Conservation (phyloP, 2,113 vertebrate species). For the Solea senegalensis region DNA sequence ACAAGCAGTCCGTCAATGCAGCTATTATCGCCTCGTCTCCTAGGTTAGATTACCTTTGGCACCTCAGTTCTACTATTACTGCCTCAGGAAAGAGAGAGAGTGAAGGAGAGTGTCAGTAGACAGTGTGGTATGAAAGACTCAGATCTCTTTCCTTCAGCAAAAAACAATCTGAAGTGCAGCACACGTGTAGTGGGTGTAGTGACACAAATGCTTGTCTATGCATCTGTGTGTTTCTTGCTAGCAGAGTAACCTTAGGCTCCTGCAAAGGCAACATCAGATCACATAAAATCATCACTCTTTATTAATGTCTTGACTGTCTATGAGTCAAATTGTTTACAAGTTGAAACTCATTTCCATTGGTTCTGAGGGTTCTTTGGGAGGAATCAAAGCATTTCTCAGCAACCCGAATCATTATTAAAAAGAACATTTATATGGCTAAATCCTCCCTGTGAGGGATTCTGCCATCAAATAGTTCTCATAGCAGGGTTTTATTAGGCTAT, state of each 20-base stretch:
- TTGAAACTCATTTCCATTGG: constrained; percentile 18
- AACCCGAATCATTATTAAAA: constrained; percentile 52
- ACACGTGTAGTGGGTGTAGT: neutral
- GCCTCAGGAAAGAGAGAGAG: constrained; percentile 25
- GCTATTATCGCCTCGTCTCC: constrained; percentile 75
- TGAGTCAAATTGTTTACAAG: constrained; percentile 18
- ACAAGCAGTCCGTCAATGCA: constrained; percentile 69
- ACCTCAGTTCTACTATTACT: constrained; percentile 57
- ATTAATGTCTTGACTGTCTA: constrained; percentile 8
- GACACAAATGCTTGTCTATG: neutral
- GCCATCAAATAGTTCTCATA: constrained; percentile 52
- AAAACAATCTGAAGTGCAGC: constrained; percentile 35
- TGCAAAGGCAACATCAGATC: neutral
- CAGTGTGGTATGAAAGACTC: constrained; percentile 6
- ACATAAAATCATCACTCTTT: neutral
- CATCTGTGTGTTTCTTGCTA: neutral
- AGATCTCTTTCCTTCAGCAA: constrained; percentile 21
- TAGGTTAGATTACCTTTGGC: constrained; percentile 77
- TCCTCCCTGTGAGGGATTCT: constrained; percentile 37
- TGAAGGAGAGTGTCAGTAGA: constrained; percentile 21
- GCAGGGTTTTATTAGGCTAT: constrained; percentile 10
- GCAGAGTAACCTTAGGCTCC: neutral
- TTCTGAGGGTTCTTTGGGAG: constrained; percentile 14
- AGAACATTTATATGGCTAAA: constrained; percentile 49
- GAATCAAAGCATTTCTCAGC: constrained; percentile 52